Evolutionary conservation across 2,113 vertebrate genomes (phyloP).

Genomic region (Poecilia latipinna): DNA sequence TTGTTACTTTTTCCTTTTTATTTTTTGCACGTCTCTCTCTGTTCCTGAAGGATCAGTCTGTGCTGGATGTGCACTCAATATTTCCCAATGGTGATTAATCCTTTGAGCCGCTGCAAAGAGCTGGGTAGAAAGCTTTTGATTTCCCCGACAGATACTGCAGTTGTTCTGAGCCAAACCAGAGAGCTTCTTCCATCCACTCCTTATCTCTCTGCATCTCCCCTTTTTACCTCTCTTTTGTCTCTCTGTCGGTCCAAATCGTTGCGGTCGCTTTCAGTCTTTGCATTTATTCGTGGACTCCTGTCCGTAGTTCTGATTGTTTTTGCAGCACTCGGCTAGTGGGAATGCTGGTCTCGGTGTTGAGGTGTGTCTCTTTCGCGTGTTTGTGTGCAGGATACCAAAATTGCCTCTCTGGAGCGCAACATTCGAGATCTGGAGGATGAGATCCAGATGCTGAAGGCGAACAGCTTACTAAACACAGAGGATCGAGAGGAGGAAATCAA

Average conservation of each 20-base stretch:
- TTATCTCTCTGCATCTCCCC: slow-evolving; percentile 19
- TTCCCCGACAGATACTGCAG: slow-evolving; percentile 72
- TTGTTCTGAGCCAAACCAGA: slow-evolving; percentile 51
- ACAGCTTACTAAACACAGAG: slow-evolving; percentile 92
- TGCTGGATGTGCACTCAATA: slow-evolving; percentile 73
- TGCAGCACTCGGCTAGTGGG: slow-evolving; percentile 50
- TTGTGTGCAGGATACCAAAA: slow-evolving; percentile 94
- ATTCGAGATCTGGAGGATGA: slow-evolving; percentile 99
- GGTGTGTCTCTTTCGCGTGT: slow-evolving; percentile 71
- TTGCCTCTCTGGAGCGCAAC: slow-evolving; percentile 96
- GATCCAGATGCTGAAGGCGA: slow-evolving; percentile 99
- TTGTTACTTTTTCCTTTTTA: slow-evolving; percentile 52
- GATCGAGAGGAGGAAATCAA: slow-evolving; percentile 99
- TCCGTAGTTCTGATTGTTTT: slow-evolving; percentile 26
- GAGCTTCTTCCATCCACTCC: slow-evolving; percentile 41
- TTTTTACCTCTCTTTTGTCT: not conserved
- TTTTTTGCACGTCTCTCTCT: slow-evolving; percentile 21
- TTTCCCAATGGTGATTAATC: slow-evolving; percentile 79
- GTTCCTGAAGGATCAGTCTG: slow-evolving; percentile 55
- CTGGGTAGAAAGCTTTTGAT: slow-evolving; percentile 65
- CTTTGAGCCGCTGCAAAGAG: slow-evolving; percentile 60
- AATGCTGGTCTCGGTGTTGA: slow-evolving; percentile 55
- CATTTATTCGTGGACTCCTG: slow-evolving; percentile 21
- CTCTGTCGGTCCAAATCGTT: slow-evolving; percentile 13
- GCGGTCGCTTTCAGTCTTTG: slow-evolving; percentile 13